Conservation (phyloP, 1,140 invertebrate genomes). For the Schlechtendalia chinensis region DNA sequence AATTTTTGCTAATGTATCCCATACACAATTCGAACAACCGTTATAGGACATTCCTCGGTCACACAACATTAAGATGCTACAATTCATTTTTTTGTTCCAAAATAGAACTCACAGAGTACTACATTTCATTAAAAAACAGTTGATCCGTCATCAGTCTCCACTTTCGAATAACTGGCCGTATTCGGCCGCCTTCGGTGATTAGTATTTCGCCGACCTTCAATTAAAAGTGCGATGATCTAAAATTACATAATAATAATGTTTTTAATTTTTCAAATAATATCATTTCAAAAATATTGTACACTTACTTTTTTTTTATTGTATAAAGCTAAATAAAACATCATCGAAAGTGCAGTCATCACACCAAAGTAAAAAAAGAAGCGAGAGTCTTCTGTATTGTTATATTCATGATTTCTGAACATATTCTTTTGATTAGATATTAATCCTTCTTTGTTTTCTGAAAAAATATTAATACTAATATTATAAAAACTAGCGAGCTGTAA, state of each 20-base stretch:
- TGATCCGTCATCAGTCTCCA: conserved; percentile 39
- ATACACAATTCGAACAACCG: not conserved
- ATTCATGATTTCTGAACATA: not conserved
- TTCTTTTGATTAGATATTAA: not conserved
- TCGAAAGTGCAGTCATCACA: conserved; percentile 37
- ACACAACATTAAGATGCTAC: not conserved
- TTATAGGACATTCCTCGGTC: not conserved
- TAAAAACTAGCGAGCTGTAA: too few species aligned
- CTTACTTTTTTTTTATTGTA: conserved; percentile 51
- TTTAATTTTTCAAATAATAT: not conserved
- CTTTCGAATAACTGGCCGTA: conserved; percentile 39
- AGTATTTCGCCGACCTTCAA: conserved; percentile 44
- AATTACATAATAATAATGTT: not conserved
- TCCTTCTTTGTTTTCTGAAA: conserved; percentile 3
- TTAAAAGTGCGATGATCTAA: conserved; percentile 48
- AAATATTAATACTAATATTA: not conserved
- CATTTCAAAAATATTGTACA: not conserved
- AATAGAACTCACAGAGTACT: not conserved
- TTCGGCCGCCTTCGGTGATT: conserved; percentile 38
- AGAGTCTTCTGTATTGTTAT: conserved; percentile 4
- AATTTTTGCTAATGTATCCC: not conserved
- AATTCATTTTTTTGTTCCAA: not conserved
- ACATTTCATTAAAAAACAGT: conserved; percentile 28
- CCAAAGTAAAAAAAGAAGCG: conserved; percentile 44
- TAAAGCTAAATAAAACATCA: conserved; percentile 47